Conservation (phyloP, 2,888 invertebrate genomes). For the Caenorhabditis plicata region DNA sequence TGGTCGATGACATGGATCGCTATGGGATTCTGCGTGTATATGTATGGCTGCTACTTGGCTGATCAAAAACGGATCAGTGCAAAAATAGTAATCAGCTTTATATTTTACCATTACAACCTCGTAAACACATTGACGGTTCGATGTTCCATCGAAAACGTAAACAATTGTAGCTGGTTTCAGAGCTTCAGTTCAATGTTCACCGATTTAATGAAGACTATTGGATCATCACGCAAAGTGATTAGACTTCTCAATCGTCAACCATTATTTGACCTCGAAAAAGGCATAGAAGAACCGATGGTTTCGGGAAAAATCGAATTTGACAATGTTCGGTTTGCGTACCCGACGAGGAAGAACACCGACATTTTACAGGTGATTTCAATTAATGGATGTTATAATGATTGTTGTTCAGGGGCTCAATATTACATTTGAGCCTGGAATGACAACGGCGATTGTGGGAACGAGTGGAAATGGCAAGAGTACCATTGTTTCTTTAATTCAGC, state of each 20-base stretch:
- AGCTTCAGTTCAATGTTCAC: slow-evolving; percentile 66
- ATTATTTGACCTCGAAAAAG: slow-evolving; percentile 14
- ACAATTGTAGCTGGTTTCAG: too few species aligned
- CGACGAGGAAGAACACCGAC: slow-evolving; percentile 76
- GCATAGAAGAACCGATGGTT: slow-evolving; percentile 22
- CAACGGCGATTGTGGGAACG: slow-evolving; percentile 68
- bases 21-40: slow-evolving; percentile 19
- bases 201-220: slow-evolving; percentile 67
- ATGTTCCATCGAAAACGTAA: too few species aligned
- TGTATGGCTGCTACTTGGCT: slow-evolving; percentile 28
- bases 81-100: too few species aligned
- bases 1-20: slow-evolving; percentile 26
- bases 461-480: slow-evolving; percentile 67
- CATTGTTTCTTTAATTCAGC: slow-evolving; percentile 66
- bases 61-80: too few species aligned
- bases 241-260: slow-evolving; percentile 29
- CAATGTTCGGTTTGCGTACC: slow-evolving; percentile 80
- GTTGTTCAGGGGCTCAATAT: slow-evolving; percentile 35
- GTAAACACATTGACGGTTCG: too few species aligned
- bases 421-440: slow-evolving; percentile 65
- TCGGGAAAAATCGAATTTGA: slow-evolving; percentile 75
- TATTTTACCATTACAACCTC: too few species aligned
- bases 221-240: slow-evolving; percentile 66
- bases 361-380: slow-evolving; percentile 74
- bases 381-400: too few species aligned